These are phyloP conservation scores for Aphodius granarius DNA, from an alignment of 2,888 invertebrate genomes.

Conservation along the genomic window DNA sequence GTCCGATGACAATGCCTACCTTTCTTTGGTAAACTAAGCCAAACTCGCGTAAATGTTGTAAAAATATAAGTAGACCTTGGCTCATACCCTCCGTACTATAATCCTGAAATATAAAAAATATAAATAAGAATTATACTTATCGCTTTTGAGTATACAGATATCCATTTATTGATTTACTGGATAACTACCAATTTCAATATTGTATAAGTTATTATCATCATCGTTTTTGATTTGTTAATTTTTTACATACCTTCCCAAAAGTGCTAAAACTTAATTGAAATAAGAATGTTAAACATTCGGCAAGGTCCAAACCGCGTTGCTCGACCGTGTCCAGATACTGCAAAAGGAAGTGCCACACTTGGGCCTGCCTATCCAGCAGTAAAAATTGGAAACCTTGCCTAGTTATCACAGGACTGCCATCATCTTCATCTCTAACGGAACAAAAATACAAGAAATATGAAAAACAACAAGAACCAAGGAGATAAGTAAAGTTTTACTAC, in stretches of 20 bases:
- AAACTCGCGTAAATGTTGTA: constrained; percentile 95
- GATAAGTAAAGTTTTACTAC: constrained; percentile 52
- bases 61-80: constrained; percentile 81
- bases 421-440: constrained; percentile 67
- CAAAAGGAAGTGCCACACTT: constrained; percentile 97
- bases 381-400: constrained; percentile 97
- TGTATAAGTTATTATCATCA: not conserved
- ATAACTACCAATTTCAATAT: not conserved
- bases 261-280: constrained; percentile 96
- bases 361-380: constrained; percentile 87
- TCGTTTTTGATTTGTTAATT: no score
- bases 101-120: constrained; percentile 63
- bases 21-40: constrained; percentile 97
- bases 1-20: no score
- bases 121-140: not conserved
- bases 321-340: constrained; percentile 94
- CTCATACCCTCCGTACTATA: constrained; percentile 96
- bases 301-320: constrained; percentile 80
- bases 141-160: not conserved
- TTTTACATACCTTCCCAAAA: constrained; percentile 74
- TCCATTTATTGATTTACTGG: not conserved
- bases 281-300: constrained; percentile 92
- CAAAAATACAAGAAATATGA: constrained; percentile 14
- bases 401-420: constrained; percentile 85
- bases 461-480: constrained; percentile 32